Base-by-base conservation (phyloP, 2,113 vertebrate genomes). In the Pygoscelis antarcticus region DNA sequence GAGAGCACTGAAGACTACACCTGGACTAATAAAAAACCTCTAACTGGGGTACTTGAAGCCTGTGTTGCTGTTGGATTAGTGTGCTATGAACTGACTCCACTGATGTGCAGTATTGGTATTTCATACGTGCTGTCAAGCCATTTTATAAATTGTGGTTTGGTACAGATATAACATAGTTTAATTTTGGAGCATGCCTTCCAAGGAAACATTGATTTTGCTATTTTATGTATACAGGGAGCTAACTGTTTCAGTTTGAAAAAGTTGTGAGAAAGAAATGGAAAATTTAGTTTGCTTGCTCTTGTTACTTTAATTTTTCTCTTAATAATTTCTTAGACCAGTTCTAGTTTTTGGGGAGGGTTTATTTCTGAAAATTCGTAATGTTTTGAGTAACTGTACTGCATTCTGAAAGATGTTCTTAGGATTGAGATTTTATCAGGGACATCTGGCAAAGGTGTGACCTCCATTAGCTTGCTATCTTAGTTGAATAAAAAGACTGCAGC, bases 111-210 rank as follows among this genome's bases (percentile, higher is more conserved):
- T 40, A 9, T 38, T 83, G 83, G 12, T 26, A 10, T 61, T 87
- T 85, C 30, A 1, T 76, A 26, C 34, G 16, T 42, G 42, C 81
- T 89, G n/a, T 72, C 66, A 74, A 89, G 69, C 20, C 58, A 46
- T 44, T 86, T 80, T 42, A 18, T 51, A 46, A 76, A 65, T 75
- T 79, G 44, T 83, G 62, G 58, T 76, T 91, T 82, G 20, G 18
- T 89, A 69, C 70, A 62, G 54, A 68, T 82, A 42, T 8, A 87
- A 34, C n/a, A 34, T 27, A 40, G 38, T 68, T 92, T 86, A 83
- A 92, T 93, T 93, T 90, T 90, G 89, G 79, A 89, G 34, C 25
- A 22, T 36, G 22, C 40, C 47, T 94, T 96, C 61, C 58, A 89
- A 83, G 49, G 57, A 89, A 57, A 49, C 57, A 32, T 25, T 65